Percentiles rank a stretch among this genome's conserved stretches.
Conservation (phyloP, 2,888 invertebrate genomes). For the Cataglyphis albicans region DNA sequence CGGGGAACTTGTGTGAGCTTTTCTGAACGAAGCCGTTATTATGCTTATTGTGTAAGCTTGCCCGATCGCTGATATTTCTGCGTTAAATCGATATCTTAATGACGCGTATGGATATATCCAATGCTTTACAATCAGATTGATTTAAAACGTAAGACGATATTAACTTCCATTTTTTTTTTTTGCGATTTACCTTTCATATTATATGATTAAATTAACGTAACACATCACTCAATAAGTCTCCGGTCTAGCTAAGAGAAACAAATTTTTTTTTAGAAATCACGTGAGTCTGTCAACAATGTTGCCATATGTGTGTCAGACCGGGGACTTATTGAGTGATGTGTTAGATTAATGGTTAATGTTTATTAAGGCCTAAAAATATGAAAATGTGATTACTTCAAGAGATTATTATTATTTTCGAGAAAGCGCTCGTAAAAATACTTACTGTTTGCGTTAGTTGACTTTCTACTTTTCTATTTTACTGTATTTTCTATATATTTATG, state of each 20-base stretch:
- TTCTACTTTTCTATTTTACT: background rate
- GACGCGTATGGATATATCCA: conserved; percentile 42
- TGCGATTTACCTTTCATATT: conserved; percentile 6
- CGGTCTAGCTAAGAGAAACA: too few relatives aligned
- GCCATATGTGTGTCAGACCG: too few relatives aligned
- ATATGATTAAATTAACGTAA: conserved; percentile 4
- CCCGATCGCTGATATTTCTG: conserved; percentile 54
- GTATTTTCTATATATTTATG: background rate
- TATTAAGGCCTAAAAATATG: background rate
- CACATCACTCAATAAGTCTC: too few relatives aligned
- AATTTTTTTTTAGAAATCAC: too few relatives aligned
- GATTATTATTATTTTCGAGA: background rate
- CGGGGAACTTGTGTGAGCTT: conserved; percentile 81
- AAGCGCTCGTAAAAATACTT: background rate
- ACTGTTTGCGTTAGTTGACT: background rate
- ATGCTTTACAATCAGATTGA: conserved; percentile 37
- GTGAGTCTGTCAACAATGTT: too few relatives aligned
- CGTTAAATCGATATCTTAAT: conserved; percentile 56
- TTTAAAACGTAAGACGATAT: conserved; percentile 36
- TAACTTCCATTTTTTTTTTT: background rate
- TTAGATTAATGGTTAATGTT: background rate
- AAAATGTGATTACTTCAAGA: background rate
- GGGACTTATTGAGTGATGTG: too few relatives aligned
- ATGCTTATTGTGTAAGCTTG: conserved; percentile 59
- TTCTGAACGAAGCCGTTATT: conserved; percentile 63